Evolutionary conservation across 2,113 vertebrate genomes (phyloP).

Genomic region (Toxotes chatareus): DNA sequence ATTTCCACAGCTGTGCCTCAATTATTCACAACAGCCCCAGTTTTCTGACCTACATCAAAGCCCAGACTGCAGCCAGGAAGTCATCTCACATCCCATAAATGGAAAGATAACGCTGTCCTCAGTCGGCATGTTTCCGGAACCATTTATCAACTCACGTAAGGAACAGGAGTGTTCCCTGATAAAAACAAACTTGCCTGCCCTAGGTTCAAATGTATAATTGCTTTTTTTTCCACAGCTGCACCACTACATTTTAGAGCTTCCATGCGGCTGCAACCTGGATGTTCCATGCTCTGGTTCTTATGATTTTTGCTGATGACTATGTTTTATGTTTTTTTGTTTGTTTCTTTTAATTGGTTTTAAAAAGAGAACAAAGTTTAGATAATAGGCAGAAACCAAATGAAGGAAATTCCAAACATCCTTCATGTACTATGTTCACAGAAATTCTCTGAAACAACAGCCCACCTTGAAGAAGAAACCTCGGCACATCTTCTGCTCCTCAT

Average conservation of each 20-base stretch:
- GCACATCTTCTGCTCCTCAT: slow-evolving; percentile 93
- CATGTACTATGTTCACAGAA: neutral
- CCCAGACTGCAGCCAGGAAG: slow-evolving; percentile 57
- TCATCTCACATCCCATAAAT: slow-evolving; percentile 31
- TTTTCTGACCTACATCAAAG: slow-evolving; percentile 83
- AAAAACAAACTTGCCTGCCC: slow-evolving; percentile 25
- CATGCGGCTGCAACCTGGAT: fast-evolving
- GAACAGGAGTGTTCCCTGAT: neutral
- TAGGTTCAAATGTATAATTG: neutral
- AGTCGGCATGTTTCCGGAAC: slow-evolving; percentile 24
- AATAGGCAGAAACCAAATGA: neutral
- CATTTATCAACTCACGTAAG: slow-evolving; percentile 44
- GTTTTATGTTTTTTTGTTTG: neutral
- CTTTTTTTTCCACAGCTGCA: neutral
- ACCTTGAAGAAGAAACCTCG: slow-evolving; percentile 99
- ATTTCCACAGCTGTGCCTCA: slow-evolving; percentile 71
- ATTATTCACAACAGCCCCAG: slow-evolving; percentile 82
- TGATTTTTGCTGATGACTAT: neutral
- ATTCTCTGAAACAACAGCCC: slow-evolving; percentile 20
- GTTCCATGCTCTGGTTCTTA: neutral
- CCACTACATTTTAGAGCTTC: neutral
- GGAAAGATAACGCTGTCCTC: slow-evolving; percentile 42
- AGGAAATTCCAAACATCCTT: neutral
- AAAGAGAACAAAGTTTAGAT: neutral
- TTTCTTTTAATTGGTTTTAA: neutral